These are phyloP conservation scores for Dusona sp. DNA, from an alignment of 2,888 invertebrate species.

Conservation along the genomic window DNA sequence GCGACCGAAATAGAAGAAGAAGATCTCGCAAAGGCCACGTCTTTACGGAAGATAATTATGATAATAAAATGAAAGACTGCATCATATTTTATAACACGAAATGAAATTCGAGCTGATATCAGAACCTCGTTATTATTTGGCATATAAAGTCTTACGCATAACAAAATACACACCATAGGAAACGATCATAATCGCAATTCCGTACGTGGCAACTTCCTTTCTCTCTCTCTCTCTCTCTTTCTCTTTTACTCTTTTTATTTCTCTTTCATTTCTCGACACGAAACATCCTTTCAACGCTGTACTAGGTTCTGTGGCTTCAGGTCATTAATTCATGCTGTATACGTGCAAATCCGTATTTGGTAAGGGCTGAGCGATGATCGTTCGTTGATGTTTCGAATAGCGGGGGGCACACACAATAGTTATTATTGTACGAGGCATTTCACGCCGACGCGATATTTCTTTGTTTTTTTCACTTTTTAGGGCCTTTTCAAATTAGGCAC, in stretches of 20 bases:
- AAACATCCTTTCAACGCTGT: slow-evolving; percentile 31
- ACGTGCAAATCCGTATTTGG: slow-evolving; percentile 67
- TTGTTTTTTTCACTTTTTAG: neutral
- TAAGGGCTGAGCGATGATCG: slow-evolving; percentile 49
- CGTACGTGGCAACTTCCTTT: slow-evolving; percentile 57
- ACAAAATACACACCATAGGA: slow-evolving; percentile 1
- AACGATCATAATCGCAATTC: slow-evolving; percentile 50
- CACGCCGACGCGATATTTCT: slow-evolving; percentile 2
- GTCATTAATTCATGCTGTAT: slow-evolving; percentile 62
- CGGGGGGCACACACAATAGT: slow-evolving; percentile 22
- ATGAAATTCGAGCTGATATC: slow-evolving; percentile 1
- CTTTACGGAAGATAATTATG: neutral
- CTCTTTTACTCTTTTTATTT: slow-evolving; percentile 34
- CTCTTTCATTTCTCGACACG: neutral
- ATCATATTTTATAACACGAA: neutral
- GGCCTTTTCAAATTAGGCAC: neutral
- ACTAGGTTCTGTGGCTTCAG: slow-evolving; percentile 5
- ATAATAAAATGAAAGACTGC: neutral
- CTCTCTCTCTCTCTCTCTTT: slow-evolving; percentile 29
- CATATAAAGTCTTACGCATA: neutral
- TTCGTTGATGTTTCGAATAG: slow-evolving; percentile 43
- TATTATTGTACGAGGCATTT: slow-evolving; percentile 31
- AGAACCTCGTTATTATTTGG: neutral
- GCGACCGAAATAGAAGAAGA: neutral
- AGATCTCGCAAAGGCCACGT: neutral